Evolutionary conservation across 1,140 invertebrate species (phyloP), one percentile per base, ranked within the genome.

Genomic region (Drosophila asahinai): DNA sequence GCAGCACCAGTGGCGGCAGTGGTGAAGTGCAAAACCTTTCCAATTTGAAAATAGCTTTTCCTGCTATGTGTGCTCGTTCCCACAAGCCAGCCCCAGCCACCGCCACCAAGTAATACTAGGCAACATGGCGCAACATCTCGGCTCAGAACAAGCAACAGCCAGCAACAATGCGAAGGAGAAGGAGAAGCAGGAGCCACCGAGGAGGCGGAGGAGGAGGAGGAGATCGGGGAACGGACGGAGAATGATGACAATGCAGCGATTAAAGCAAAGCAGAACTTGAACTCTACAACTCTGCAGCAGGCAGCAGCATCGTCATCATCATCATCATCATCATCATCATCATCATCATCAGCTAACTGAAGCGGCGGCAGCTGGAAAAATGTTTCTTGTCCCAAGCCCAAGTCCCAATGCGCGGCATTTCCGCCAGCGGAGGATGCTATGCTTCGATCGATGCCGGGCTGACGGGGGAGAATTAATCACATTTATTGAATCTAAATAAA

Each of bases 1-100:
- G 83, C 73, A 65, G 68, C 71, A 74, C 60, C 22, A 27, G 55
- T 5, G 22, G 65, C 30, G 57, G 38, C 63, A 74, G 48, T 25
- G 68, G 77, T 83, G 77, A 87, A 89, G 81, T 90, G 84, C 86
- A 90, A 89, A 86, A 89, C 84, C 84, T 89, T 89, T 89, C 86
- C 84, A 89, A 89, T 89, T 89, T 89, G 81, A 89, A 90, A 89
- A 89, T 89, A 90, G 86, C 54, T 80, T 84, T 86, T 81, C 76
- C 77, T 84, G 81, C 67, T 77, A 66, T 81, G 67, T 83, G 86
- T 84, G 64, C 77, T 81, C 75, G 81, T 89, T 89, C 84, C 86
- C 86, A 90, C 84, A 79, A 83, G 42, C 22, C 22, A 25, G 22
- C 22, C 2, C 33, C 9, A 30, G 30, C 54, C 49, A 66, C 42